These are phyloP conservation scores for Itoplectis maculator DNA, from an alignment of 2,888 invertebrate genomes.

Conservation along the genomic window DNA sequence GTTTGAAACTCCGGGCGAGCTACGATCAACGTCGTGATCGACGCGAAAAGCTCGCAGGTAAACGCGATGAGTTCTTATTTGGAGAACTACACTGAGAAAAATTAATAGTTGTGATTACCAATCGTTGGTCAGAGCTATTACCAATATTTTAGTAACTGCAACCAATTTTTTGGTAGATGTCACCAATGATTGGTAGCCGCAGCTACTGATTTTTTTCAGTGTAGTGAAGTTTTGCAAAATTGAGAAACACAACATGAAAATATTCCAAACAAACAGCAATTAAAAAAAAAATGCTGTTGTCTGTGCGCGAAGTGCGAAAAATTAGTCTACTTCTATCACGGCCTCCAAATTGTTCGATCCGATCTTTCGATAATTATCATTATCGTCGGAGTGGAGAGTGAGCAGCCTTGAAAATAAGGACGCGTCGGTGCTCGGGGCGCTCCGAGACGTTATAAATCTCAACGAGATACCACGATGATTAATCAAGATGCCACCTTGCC, in stretches of 20 bases:
- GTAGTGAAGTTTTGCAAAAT: too few species aligned
- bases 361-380: background rate
- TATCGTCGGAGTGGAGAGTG: background rate
- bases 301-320: too few species aligned
- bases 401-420: conserved; percentile 22
- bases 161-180: too few species aligned
- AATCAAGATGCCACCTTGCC: conserved; percentile 65
- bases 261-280: too few species aligned
- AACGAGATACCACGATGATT: conserved; percentile 54
- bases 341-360: background rate
- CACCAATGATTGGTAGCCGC: too few species aligned
- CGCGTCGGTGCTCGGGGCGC: conserved; percentile 26
- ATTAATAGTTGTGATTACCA: too few species aligned
- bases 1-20: conserved; percentile 30
- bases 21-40: conserved; percentile 42
- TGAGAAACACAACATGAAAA: too few species aligned
- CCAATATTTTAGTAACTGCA: too few species aligned
- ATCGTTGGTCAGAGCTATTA: too few species aligned
- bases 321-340: too few species aligned
- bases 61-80: conserved; percentile 1
- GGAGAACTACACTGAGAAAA: too few species aligned
- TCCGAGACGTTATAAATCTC: conserved; percentile 49
- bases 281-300: background rate
- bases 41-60: conserved; percentile 10
- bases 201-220: too few species aligned